These are phyloP conservation scores for Neolamprologus brichardi DNA, from an alignment of 2,113 vertebrate genomes.

Conservation along the genomic window DNA sequence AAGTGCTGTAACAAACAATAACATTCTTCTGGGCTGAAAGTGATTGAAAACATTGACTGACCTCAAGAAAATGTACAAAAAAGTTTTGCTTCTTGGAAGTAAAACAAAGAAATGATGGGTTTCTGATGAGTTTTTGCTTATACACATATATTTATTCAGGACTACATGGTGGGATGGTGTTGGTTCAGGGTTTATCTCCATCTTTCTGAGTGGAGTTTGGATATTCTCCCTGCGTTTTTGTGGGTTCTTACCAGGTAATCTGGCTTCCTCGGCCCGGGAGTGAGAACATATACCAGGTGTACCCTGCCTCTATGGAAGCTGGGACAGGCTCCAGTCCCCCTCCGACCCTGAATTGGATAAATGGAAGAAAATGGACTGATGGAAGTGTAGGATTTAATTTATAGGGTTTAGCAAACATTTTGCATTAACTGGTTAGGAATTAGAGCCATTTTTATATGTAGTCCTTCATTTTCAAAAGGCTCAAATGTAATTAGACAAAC, in stretches of 20 bases:
- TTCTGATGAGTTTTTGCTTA: neutral
- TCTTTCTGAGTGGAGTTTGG: neutral
- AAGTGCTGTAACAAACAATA: neutral
- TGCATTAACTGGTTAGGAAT: neutral
- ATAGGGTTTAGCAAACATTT: neutral
- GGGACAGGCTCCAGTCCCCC: neutral
- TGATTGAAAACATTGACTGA: neutral
- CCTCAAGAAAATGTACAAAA: neutral
- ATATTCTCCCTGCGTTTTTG: neutral
- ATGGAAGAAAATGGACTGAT: neutral
- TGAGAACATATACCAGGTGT: neutral
- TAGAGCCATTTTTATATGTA: neutral
- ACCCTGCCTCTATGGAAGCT: neutral
- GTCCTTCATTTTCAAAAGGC: neutral
- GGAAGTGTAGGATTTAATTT: neutral
- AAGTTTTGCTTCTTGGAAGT: neutral
- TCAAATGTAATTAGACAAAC: neutral
- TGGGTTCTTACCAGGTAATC: neutral
- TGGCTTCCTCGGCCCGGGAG: neutral
- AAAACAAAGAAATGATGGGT: neutral
- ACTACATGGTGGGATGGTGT: neutral
- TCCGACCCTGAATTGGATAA: neutral
- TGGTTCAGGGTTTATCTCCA: neutral
- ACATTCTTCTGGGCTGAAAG: neutral
- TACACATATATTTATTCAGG: neutral